Evolutionary conservation across 2,113 vertebrate species (phyloP), one percentile per base, ranked within the genome.

Genomic region (Xiphophorus maculatus): DNA sequence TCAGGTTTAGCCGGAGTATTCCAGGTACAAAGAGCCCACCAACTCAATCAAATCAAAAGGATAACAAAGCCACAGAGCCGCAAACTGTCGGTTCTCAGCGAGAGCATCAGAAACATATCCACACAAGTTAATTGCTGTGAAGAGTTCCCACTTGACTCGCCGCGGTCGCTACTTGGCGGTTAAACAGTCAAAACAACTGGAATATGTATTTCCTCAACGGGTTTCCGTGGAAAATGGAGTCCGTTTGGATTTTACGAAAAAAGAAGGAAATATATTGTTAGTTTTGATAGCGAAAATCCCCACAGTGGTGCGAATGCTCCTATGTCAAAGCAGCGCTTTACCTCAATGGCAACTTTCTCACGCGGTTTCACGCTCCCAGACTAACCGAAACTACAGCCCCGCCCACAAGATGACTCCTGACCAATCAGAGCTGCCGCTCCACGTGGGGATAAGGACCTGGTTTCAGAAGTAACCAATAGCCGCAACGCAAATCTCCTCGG

Each of bases 311-410:
- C 63, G 25, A n/a, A 44, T 61, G 17, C 69, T 79, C 77, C 72
- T 9, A 69, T 29, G 61, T 79, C 84, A 28, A 69, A 76, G 17
- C 84, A 89, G 77, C 27, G 88, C 83, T 81, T 89, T 83, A 83
- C 88, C 76, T 87, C 91, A 91, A 88, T 91, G 84, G 93, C 88
- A 93, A 93, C 93, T 93, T 93, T 93, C 93, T 93, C 93, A 93
- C 91, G 92, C 92, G 92, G 92, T 93, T 92, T 93, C 90, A 93
- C 91, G 90, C 90, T 89, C 84, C 30, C 79, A 33, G 78, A 78
- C 90, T 88, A 91, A 90, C 91, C 86, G 84, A 88, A 83, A 77
- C 54, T 68, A 37, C 25, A 70, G 71, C 0, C 78, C 88, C 0
- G 78, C 91, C 91, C 88, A 71, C 81, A 82, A 83, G 83, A 64